Base-by-base conservation (phyloP, 2,113 vertebrate genomes). In the Morone saxatilis region DNA sequence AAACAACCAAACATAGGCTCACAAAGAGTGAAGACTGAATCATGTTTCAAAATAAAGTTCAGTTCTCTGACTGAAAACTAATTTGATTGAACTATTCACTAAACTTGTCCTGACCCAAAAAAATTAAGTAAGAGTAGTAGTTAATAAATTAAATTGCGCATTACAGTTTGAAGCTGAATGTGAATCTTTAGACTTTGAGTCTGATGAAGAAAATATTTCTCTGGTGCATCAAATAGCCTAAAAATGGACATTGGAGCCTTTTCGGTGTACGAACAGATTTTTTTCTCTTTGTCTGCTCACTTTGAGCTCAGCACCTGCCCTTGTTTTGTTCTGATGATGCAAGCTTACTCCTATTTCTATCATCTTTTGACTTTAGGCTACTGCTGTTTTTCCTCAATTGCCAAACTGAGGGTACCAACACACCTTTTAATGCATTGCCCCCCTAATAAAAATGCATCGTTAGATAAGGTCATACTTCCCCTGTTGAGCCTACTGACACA, bases 401-500 rank as follows among this genome's bases (percentile, higher is more conserved):
- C 31, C 31, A 31, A 31, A 2, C 25, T 25, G 25, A 25, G 45
- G 8, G 16, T 22, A 51, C 38, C 12, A 12, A n/a, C 54, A 12
- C 4, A 66, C 25, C 31, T 63, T 63, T 62, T 19, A 61, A 38
- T 43, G 38, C 45, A 31, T 38, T 14, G 7, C 17, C 45, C 40
- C 13, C 13, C 19, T 5, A 6, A 61, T 71, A 20, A 74, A 76
- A 71, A 72, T 60, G 56, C 68, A 54, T 66, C 11, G 1, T 50
- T 74, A 22, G 63, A 76, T 75, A 71, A 86, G 82, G 76, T 81
- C 45, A 78, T 14, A 67, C 25, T 78, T 74, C 38, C 63, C 53
- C 10, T 6, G 56, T 72, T 61, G 48, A 80, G 78, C 38, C 36
- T 3, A 19, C 54, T 53, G 71, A 71, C n/a, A 71, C 84, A 80